Evolutionary conservation across 1,140 invertebrate species (phyloP).

Genomic region (Heliconius himera): DNA sequence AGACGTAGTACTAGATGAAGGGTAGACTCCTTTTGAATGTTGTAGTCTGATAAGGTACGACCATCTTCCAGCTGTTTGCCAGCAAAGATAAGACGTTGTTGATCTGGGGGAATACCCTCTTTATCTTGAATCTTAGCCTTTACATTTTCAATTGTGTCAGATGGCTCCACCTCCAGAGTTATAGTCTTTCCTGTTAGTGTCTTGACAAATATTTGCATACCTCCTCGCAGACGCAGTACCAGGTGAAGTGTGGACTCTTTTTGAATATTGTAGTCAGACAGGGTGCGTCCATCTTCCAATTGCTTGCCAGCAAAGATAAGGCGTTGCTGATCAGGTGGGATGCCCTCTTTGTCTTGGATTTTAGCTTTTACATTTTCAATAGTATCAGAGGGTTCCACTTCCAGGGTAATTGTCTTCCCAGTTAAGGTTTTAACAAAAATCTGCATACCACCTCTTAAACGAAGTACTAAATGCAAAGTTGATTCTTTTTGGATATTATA

Average conservation of each 20-base stretch:
- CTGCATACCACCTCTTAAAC: not conserved
- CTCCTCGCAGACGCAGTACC: conserved; percentile 80
- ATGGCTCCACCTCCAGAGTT: not conserved
- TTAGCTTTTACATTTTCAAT: conserved; percentile 2
- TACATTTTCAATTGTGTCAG: not conserved
- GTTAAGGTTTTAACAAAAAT: not conserved
- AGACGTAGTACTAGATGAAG: conserved; percentile 75
- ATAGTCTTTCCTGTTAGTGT: not conserved
- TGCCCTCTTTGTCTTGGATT: not conserved
- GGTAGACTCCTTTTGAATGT: not conserved
- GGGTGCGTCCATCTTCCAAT: not conserved
- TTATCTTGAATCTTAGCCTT: not conserved
- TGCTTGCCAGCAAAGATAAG: not conserved
- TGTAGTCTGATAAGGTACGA: not conserved
- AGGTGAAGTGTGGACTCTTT: conserved; percentile 83
- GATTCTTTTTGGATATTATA: conserved; percentile 1
- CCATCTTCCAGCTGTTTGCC: not conserved
- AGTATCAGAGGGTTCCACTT: not conserved
- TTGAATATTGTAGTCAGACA: not conserved
- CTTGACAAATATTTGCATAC: conserved; percentile 71
- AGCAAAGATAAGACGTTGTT: not conserved
- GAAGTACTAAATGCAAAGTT: not conserved
- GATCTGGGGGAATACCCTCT: not conserved
- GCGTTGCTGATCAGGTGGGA: not conserved
- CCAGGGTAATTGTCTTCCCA: not conserved